Conservation (phyloP, 2,888 invertebrate genomes). For the Chouioia cunea region DNA sequence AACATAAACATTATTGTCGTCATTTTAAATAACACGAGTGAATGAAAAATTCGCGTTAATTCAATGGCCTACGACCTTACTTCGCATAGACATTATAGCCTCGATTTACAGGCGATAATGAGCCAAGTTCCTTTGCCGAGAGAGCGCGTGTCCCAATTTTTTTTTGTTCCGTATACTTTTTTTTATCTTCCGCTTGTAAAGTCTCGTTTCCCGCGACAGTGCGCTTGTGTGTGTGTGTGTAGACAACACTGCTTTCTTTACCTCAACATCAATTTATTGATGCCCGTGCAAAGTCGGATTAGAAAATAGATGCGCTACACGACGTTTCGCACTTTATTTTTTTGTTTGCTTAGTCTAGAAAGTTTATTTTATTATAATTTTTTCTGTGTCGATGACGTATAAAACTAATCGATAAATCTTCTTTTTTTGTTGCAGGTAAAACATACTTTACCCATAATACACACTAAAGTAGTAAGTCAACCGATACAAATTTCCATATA, state of each 20-base stretch:
- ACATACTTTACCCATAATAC: neutral
- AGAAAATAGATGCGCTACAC: constrained; percentile 7
- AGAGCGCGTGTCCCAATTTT: constrained; percentile 29
- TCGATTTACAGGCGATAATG: constrained; percentile 33
- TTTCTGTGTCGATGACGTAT: no score
- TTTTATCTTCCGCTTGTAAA: neutral
- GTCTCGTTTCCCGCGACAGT: constrained; percentile 16
- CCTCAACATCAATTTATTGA: constrained; percentile 6
- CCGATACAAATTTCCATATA: neutral
- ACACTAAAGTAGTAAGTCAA: constrained; percentile 11
- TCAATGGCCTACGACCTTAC: constrained; percentile 28
- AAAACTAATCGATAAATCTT: neutral
- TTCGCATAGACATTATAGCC: constrained; percentile 1
- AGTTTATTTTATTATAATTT: neutral
- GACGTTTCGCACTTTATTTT: neutral
- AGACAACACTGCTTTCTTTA: constrained; percentile 10
- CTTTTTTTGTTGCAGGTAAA: constrained; percentile 23
- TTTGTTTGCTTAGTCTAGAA: neutral
- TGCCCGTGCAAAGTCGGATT: constrained; percentile 3
- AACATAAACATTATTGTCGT: constrained; percentile 10
- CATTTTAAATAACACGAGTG: no score
- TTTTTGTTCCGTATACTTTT: no score
- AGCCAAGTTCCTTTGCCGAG: neutral
- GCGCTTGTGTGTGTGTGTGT: neutral
- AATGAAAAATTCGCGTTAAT: constrained; percentile 23